Evolutionary conservation across 2,113 vertebrate species (phyloP), one percentile per base, ranked within the genome.

Genomic region (Delphinus delphis): DNA sequence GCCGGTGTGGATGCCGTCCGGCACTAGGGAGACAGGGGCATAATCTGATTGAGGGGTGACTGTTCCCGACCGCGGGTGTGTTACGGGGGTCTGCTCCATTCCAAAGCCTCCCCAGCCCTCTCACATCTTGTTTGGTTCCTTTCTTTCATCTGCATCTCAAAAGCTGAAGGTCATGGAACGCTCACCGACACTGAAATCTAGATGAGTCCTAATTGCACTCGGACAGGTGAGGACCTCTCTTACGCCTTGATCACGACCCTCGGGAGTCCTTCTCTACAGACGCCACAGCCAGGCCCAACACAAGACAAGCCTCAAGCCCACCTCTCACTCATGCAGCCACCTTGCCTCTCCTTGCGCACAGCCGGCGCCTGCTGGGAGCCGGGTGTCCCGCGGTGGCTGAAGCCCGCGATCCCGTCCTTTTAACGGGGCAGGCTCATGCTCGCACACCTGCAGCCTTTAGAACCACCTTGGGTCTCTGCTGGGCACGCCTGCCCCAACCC

Each of bases 281-380:
- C 0, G 1, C 76, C 77, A 26, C 17, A 0, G 1, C 38, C 41
- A 33, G 65, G 38, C 23, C 77, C 33, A 20, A 26, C 1, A 28
- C 38, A n/a, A 63, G 20, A 31, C 53, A 31, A 58, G 83, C n/a
- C 81, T 96, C 23, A 65, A 76, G 91, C 88, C 4, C 1, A 25
- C 67, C 67, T 33, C 11, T 6, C 17, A 9, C 53, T 7, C 53
- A 1, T 12, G 4, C 8, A 21, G 1, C 6, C 18, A n/a, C 8
- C 71, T 4, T 20, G 33, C 82, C 53, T 8, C 17, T 14, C 87
- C 50, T 53, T 0, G 50, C 17, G 6, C 18, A 6, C 3, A 0
- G 2, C 33, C 4, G 0, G 26, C 2, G 0, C 36, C 63, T 23
- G 70, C 21, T 0, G 10, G 12, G 31, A 1, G 3, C 79, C 7